These are phyloP conservation scores for Acleris cristana DNA, from an alignment of 2,888 invertebrate species.

Conservation along the genomic window DNA sequence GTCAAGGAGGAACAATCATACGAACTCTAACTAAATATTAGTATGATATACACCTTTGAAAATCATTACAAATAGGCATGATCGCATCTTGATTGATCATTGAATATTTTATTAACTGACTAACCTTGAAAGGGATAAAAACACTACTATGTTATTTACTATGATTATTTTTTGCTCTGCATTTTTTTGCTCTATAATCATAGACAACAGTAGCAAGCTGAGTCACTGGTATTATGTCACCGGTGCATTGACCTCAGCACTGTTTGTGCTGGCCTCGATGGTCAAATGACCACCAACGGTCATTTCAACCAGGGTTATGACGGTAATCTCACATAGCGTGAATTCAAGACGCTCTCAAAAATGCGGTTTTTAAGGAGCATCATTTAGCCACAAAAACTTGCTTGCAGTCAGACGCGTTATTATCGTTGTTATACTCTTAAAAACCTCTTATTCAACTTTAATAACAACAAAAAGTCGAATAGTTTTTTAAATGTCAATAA, in stretches of 20 bases:
- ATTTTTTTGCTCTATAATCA: slow-evolving; percentile 12
- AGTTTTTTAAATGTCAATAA: too few species aligned
- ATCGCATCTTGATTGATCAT: too few species aligned
- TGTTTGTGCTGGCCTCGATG: slow-evolving; percentile 42
- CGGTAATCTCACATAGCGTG: slow-evolving; percentile 9
- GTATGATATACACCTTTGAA: too few species aligned
- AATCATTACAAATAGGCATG: too few species aligned
- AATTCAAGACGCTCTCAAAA: not conserved
- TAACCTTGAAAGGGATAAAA: not conserved
- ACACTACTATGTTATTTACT: slow-evolving; percentile 13
- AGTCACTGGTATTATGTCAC: slow-evolving; percentile 45
- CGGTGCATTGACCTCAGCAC: slow-evolving; percentile 43
- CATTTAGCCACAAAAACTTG: not conserved
- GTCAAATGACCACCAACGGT: slow-evolving; percentile 31
- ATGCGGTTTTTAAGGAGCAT: slow-evolving; percentile 29
- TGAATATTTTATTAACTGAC: not conserved
- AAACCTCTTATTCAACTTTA: too few species aligned
- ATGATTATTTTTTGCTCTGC: not conserved
- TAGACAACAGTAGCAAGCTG: slow-evolving; percentile 37
- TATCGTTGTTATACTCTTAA: too few species aligned
- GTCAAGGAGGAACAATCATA: too few species aligned
- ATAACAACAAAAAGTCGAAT: too few species aligned
- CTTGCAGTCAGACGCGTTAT: not conserved
- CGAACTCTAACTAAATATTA: too few species aligned
- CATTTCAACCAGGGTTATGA: slow-evolving; percentile 33